phyloP scores from a whole-genome alignment of 30 jellyfish, hydroid and myxozoan species.

The Cassiopea andromeda region DNA sequence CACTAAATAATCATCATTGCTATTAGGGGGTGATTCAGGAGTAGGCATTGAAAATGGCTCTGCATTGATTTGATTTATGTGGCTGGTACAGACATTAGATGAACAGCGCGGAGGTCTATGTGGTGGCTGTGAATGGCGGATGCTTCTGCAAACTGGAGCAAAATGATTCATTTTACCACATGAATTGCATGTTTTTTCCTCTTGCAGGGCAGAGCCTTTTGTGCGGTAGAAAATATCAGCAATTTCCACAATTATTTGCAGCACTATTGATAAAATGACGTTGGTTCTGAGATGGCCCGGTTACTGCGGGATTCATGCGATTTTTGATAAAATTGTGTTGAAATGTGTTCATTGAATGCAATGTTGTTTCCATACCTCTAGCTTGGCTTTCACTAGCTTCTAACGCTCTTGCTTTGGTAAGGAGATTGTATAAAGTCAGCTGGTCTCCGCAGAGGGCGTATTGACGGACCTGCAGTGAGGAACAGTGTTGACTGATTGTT shows the following conservation, averaged over 20 bases:
- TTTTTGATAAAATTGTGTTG: background rate
- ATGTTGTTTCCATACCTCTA: background rate
- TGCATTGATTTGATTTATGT: background rate
- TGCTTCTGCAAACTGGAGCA: slow-evolving; percentile 1
- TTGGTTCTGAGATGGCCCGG: background rate
- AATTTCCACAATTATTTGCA: background rate
- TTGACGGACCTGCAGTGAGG: background rate
- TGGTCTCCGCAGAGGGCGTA: background rate
- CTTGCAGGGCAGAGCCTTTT: background rate
- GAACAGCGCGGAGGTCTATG: background rate
- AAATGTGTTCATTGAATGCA: background rate
- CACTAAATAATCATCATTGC: background rate
- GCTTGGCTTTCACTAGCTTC: slow-evolving; percentile 11
- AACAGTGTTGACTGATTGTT: background rate
- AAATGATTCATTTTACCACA: background rate
- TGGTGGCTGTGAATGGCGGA: background rate
- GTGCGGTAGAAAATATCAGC: background rate
- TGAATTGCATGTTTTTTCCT: slow-evolving; percentile 1
- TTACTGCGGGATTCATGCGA: background rate
- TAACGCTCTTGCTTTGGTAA: background rate
- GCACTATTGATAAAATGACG: background rate
- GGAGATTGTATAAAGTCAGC: background rate
- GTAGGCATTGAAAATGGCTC: background rate
- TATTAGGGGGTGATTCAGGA: background rate
- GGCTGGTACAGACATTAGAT: background rate